Evolutionary conservation across 1,140 invertebrate species (phyloP).

Genomic region (Grapholita molesta): DNA sequence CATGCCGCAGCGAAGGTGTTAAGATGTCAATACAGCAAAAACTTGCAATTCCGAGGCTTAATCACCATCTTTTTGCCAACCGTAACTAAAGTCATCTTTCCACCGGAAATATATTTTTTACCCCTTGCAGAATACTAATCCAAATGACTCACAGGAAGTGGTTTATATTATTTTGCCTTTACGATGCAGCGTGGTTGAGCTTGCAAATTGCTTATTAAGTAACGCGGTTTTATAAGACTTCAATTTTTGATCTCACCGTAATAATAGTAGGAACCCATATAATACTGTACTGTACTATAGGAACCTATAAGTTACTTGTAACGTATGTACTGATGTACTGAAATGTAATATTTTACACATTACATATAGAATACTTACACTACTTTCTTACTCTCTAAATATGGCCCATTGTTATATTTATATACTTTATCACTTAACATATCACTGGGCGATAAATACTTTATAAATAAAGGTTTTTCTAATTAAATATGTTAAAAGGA

Average conservation of each 20-base stretch:
- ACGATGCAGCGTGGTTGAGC: neutral
- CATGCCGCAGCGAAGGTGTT: too few species aligned
- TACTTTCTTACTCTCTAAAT: neutral
- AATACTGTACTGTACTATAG: too few species aligned
- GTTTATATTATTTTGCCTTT: neutral
- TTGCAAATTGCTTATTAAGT: neutral
- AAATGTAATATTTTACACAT: neutral
- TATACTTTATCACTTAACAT: neutral
- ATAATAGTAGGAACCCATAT: neutral
- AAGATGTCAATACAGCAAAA: neutral
- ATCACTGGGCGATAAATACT: neutral
- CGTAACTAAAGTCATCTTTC: constrained; percentile 3
- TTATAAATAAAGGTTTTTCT: neutral
- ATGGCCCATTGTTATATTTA: neutral
- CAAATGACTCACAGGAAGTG: neutral
- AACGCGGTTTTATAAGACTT: neutral
- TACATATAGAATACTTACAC: neutral
- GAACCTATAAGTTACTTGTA: too few species aligned
- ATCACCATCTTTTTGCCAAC: constrained; percentile 78
- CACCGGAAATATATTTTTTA: constrained; percentile 8
- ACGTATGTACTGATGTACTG: too few species aligned
- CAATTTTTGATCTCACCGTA: neutral
- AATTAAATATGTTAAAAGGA: neutral
- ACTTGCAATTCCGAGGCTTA: neutral
- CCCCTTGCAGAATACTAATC: constrained; percentile 8